Conservation (phyloP, 2,797 vertebrate genomes). For the Falco concolor region DNA sequence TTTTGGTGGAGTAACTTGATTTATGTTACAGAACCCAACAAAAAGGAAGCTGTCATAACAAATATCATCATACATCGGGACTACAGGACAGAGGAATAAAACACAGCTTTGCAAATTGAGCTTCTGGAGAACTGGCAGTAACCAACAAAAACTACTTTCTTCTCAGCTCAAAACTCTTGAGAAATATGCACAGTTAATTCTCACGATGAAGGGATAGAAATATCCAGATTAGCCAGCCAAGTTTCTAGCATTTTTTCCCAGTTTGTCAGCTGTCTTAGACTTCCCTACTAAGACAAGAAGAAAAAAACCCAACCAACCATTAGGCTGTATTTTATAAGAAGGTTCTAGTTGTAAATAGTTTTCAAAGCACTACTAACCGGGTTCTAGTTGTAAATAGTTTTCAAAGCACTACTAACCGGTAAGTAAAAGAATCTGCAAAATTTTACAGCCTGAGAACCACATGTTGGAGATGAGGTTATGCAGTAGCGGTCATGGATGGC, state of each 20-base stretch:
- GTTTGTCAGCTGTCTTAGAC: neutral
- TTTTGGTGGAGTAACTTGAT: neutral
- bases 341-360: neutral
- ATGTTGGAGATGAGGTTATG: neutral
- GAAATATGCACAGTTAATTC: conserved; percentile 6
- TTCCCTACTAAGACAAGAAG: neutral
- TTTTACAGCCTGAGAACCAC: neutral
- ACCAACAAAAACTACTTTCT: neutral
- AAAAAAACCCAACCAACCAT: neutral
- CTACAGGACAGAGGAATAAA: neutral
- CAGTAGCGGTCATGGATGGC: neutral
- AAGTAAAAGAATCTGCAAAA: neutral
- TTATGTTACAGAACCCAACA: neutral
- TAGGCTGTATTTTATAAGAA: neutral
- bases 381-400: neutral
- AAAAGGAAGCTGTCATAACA: conserved; percentile 17
- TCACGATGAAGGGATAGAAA: neutral
- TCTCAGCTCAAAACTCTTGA: neutral
- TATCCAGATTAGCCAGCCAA: neutral
- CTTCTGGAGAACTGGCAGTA: neutral
- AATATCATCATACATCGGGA: neutral
- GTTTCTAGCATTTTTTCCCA: neutral
- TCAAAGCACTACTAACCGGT: neutral
- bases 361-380: neutral
- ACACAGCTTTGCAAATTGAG: neutral